Base-by-base conservation (phyloP, 30 jellyfish, hydroid and myxozoan species). In the Cassiopea xamachana region DNA sequence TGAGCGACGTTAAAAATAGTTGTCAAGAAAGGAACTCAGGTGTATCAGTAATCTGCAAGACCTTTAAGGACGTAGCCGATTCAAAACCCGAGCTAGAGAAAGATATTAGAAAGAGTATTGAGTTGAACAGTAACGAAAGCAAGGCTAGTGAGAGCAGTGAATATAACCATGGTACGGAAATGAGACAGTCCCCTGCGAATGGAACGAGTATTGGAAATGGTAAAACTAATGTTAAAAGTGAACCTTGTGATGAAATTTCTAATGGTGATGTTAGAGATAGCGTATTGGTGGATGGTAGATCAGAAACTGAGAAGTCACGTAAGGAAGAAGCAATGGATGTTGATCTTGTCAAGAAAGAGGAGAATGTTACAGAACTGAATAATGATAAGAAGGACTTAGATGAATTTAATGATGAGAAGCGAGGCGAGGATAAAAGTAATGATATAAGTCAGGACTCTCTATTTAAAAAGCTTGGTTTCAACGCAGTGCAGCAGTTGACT, bases 381-480 rank as follows among this genome's bases (percentile, higher is more conserved):
- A 60, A 27, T 6, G 60, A 16, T 13, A 44, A 73, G 27, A 61
- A 79, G 12, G 88, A 51, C n/a, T 7, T 13, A 10, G 81, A 12
- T 60, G 82, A 62, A n/a, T n/a, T n/a, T 15, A 74, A 75, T 17
- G 80, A 55, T 86, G 81, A 10, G 2, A 50, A 69, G 83, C 60
- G 14, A n/a, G 75, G 48, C 16, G 58, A 55, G 1, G 90, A 18
- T 10, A 46, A 75, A 19, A 5, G 82, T 7, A 89, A 75, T 59
- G 49, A 60, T 46, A 39, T 90, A 48, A 90, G 70, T 27, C 97
- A 90, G 78, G 97, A 90, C 15, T 79, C 73, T 39, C 49, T 90
- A 76, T 59, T 90, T 78, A 69, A 90, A 55, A 90, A 90, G 67
- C 87, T 90, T 17, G 97, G 97, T 14, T 82, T 90, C 50, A 70